Evolutionary conservation across 1,140 invertebrate species (phyloP).

Genomic region (Linepithema humile): DNA sequence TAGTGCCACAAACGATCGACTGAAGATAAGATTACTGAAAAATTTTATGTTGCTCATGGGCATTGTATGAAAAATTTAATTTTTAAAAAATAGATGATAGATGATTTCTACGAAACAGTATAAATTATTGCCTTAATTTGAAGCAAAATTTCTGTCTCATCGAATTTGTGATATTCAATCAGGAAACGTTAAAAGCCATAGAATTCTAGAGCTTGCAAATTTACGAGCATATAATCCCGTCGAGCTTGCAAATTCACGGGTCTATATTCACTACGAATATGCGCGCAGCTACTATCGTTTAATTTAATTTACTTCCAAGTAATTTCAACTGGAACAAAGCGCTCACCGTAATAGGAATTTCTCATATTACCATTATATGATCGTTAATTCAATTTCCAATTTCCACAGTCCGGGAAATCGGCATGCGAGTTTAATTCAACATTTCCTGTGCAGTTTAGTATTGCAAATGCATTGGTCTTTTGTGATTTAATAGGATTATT

Average conservation of each 20-base stretch:
- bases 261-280: conserved; percentile 6
- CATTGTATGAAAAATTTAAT: background rate
- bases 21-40: background rate
- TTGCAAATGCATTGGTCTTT: background rate
- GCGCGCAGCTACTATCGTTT: conserved; percentile 22
- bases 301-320: conserved; percentile 49
- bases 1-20: background rate
- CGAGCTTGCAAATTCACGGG: background rate
- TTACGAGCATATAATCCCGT: background rate
- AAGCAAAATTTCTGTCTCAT: background rate
- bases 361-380: conserved; percentile 24
- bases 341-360: conserved; percentile 20
- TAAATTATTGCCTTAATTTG: background rate
- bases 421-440: conserved; percentile 12
- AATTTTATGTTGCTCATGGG: background rate
- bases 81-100: background rate
- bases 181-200: conserved; percentile 18
- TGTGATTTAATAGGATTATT: background rate
- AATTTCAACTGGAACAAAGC: conserved; percentile 43
- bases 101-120: background rate
- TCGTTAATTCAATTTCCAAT: conserved; percentile 42
- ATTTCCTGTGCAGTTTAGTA: background rate
- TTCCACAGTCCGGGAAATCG: conserved; percentile 1
- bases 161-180: background rate
- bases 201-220: conserved; percentile 14